phyloP scores from a whole-genome alignment of 1,140 invertebrate species.

The Pogonomyrmex californicus region DNA sequence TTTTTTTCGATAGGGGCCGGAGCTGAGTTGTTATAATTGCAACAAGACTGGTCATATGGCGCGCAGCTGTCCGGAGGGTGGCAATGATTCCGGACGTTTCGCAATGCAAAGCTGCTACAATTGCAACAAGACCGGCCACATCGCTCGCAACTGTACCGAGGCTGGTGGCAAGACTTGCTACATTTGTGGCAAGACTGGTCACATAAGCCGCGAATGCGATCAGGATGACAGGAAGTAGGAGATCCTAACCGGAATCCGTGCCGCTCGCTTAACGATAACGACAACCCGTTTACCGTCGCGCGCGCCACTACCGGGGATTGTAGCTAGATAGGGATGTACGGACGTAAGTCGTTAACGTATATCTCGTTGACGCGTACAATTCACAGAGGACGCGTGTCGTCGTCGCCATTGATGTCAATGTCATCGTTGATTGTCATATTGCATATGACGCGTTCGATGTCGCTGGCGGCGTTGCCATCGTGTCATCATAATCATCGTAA shows the following conservation, averaged over 20 bases:
- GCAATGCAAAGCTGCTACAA: slow-evolving; percentile 92
- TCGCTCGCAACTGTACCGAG: slow-evolving; percentile 95
- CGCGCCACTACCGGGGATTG: slow-evolving; percentile 82
- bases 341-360: slow-evolving; percentile 68
- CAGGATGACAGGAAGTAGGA: slow-evolving; percentile 91
- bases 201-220: slow-evolving; percentile 96
- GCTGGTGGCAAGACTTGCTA: slow-evolving; percentile 94
- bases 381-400: slow-evolving; percentile 78
- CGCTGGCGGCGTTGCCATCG: neutral
- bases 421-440: neutral
- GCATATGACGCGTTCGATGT: neutral
- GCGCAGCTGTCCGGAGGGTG: slow-evolving; percentile 92
- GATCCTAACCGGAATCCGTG: slow-evolving; percentile 79
- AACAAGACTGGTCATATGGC: slow-evolving; percentile 96
- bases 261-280: slow-evolving; percentile 83
- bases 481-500: slow-evolving; percentile 70
- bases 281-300: slow-evolving; percentile 84
- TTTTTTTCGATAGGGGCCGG: slow-evolving; percentile 87
- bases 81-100: slow-evolving; percentile 83
- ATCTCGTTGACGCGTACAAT: slow-evolving; percentile 82
- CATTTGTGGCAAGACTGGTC: slow-evolving; percentile 95
- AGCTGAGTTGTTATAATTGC: slow-evolving; percentile 95
- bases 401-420: slow-evolving; percentile 71
- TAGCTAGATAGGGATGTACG: slow-evolving; percentile 85
- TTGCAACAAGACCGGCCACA: slow-evolving; percentile 95